Base-by-base conservation (phyloP, 2,797 vertebrate species). In the Sciaenops ocellatus region DNA sequence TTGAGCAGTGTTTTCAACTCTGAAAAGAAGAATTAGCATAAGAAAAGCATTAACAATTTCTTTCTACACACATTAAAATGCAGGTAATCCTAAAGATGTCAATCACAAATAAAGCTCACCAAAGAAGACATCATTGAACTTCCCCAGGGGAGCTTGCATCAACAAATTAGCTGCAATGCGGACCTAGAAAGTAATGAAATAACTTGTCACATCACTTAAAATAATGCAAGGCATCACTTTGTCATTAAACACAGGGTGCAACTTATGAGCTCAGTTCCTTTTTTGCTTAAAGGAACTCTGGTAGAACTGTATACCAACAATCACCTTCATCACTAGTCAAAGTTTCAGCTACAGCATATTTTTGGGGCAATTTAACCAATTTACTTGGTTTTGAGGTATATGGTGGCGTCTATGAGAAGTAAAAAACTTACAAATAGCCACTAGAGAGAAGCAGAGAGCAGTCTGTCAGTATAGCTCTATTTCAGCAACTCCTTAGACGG, bases 71-170 rank as follows among this genome's bases (percentile, higher is more conserved):
- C 18, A 51, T 9, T 26, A 5, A 62, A 30, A n/a, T 50, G 18
- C 60, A 60, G 59, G 28, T 13, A 47, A 47, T 62, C 47, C 13
- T 30, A 46, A 72, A 68, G 28, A 9, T 30, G 62, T 20, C 17
- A 50, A 56, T 75, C 47, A 44, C 12, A 76, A 72, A 76, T 34
- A 0, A 18, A 0, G 88, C 97, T 97, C 77, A 99, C 98, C 97
- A 77, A 98, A 98, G 90, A 99, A 98, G 57, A 99, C 98, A 94
- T 99, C 98, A 84, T 98, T 99, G 90, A 99, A 99, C 86, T 99
- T 97, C 84, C 98, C 98, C 61, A 98, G 98, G 38, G 98, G 98
- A 83, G 98, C 96, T 78, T 99, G 97, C 85, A 96, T 95, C 88
- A 99, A 96, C 94, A 99, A 99, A 87, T 97, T 97, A 76, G 97